These are phyloP conservation scores for Oasisia sp. DNA, from an alignment of 2,888 invertebrate species.

Conservation along the genomic window DNA sequence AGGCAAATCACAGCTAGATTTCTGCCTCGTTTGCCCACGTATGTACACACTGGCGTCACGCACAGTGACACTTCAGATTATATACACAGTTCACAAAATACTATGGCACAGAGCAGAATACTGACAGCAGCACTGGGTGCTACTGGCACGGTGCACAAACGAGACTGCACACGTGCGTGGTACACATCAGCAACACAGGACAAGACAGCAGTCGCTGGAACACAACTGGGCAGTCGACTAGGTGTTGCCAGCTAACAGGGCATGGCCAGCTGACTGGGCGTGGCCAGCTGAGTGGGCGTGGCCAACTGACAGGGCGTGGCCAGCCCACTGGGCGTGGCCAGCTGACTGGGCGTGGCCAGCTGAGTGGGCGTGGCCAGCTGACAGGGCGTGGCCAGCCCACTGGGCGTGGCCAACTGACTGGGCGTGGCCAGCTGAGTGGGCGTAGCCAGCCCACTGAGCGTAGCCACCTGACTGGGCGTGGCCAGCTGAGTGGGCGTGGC, in stretches of 20 bases:
- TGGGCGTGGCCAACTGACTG: too few relatives aligned
- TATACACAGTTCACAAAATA: neutral
- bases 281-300: too few relatives aligned
- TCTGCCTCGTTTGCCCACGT: neutral
- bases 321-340: too few relatives aligned
- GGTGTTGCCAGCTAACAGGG: neutral
- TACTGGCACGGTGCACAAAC: neutral
- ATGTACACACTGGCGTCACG: neutral
- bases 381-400: too few relatives aligned
- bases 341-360: too few relatives aligned
- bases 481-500: too few relatives aligned
- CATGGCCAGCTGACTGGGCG: too few relatives aligned
- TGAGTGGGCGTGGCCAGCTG: too few relatives aligned
- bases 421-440: too few relatives aligned
- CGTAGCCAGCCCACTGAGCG: too few relatives aligned
- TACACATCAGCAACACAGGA: neutral
- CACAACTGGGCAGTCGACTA: neutral
- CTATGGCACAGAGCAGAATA: slow-evolving; percentile 1
- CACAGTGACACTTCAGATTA: neutral
- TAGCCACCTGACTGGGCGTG: too few relatives aligned
- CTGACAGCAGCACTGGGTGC: neutral
- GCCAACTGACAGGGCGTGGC: too few relatives aligned
- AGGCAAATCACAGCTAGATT: neutral
- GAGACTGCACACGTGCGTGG: neutral
- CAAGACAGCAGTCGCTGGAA: neutral